Base-by-base conservation (phyloP, 2,797 vertebrate genomes). In the Steatocranus sp. region DNA sequence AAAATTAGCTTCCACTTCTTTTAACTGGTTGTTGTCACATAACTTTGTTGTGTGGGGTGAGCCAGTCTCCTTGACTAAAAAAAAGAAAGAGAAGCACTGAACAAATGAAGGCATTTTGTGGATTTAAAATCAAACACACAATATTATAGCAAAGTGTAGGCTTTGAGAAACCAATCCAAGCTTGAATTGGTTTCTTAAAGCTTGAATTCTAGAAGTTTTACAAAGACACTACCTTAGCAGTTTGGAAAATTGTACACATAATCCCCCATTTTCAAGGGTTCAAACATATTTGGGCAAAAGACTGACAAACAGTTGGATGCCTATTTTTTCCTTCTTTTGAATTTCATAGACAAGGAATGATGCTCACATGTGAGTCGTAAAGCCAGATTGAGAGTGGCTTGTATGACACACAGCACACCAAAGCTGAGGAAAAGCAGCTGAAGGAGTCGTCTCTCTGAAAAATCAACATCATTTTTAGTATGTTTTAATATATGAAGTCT, bases 311-410 rank as follows among this genome's bases (percentile, higher is more conserved):
- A 25, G 25, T 25, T 25, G 25, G 25, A 25, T 25, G 25, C 25
- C 25, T 30, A 58, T 6, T 32, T 56, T 63, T 63, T 50, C 11
- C 30, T n/a, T 68, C 4, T 32, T 58, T 36, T 78, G 10, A 30
- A 38, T 8, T 10, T 32, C 12, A 61, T 15, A 32, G 15, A 36
- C 1, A 46, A 32, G 38, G 46, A 34, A 23, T 6, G 18, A 46
- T 23, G 85, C 89, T 89, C 50, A 90, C 91, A 5, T 11, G 68
- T 41, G 7, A 93, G 61, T 1, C 87, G 86, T 8, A 94, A 81
- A 23, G 88, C 38, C 10, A 94, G 4, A n/a, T 91, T 93, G 78
- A 93, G 90, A 75, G 23, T 18, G 34, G 56, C 89, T 88, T 94
- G 90, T 20, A 83, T 25, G 36, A 92, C 50, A 23, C 89, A 93